Conservation (phyloP, 2,888 invertebrate species). For the Zhuqinia jingwanae region DNA sequence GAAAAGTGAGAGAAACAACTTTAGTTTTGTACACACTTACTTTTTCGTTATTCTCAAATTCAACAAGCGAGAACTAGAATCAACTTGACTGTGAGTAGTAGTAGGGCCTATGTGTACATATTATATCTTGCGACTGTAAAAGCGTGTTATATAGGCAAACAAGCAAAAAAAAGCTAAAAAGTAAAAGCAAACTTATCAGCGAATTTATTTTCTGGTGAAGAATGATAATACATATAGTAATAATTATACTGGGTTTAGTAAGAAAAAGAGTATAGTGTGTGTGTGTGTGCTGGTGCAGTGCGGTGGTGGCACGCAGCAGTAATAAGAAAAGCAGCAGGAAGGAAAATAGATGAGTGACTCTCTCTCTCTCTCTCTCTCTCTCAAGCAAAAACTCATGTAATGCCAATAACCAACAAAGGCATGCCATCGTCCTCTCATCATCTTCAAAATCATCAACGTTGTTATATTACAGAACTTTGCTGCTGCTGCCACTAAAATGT, state of each 20-base stretch:
- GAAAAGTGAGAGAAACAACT: slow-evolving; percentile 39
- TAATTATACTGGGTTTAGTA: no score
- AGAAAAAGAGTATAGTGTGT: neutral
- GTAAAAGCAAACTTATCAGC: slow-evolving; percentile 65
- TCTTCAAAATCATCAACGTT: slow-evolving; percentile 1
- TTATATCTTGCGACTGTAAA: no score
- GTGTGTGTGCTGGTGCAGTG: neutral
- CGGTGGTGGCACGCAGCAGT: slow-evolving; percentile 8
- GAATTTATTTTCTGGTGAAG: slow-evolving; percentile 43
- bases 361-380: no score
- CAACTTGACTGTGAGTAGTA: neutral
- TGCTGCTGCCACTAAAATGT: neutral
- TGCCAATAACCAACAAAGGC: slow-evolving; percentile 49
- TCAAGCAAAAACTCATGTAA: slow-evolving; percentile 31
- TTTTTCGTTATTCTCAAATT: slow-evolving; percentile 53
- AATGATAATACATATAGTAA: slow-evolving; percentile 17
- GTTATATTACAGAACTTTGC: no score
- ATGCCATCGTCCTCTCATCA: slow-evolving; percentile 19
- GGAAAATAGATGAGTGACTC: slow-evolving; percentile 54
- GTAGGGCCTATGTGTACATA: neutral
- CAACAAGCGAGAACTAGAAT: slow-evolving; percentile 40
- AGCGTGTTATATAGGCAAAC: neutral
- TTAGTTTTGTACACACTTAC: slow-evolving; percentile 57
- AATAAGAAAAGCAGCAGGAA: no score
- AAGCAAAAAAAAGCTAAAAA: slow-evolving; percentile 47